Evolutionary conservation across 1,140 invertebrate species (phyloP).

Genomic region (Monochamus saltuarius): DNA sequence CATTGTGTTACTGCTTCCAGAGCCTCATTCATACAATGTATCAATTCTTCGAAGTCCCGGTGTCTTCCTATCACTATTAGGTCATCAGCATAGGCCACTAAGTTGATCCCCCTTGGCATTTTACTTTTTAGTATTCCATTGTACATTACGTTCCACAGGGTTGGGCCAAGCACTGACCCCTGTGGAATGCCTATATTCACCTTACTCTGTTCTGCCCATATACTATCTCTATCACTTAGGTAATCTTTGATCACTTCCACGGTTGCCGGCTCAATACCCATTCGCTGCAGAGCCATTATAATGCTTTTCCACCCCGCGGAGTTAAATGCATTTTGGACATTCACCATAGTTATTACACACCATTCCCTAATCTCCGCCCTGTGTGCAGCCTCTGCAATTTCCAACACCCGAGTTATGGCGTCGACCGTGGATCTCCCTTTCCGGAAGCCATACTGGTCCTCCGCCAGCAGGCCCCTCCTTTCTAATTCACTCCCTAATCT

Average conservation of each 20-base stretch:
- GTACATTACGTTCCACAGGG: too few relatives aligned
- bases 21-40: neutral
- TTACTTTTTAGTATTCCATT: slow-evolving; percentile 7
- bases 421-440: too few relatives aligned
- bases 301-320: slow-evolving; percentile 13
- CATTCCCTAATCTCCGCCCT: too few relatives aligned
- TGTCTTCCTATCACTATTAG: slow-evolving; percentile 1
- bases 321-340: slow-evolving; percentile 23
- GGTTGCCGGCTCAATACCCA: neutral
- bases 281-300: neutral
- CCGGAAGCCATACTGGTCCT: too few relatives aligned
- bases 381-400: too few relatives aligned
- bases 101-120: neutral
- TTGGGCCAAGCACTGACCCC: slow-evolving; percentile 51
- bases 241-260: neutral
- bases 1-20: neutral
- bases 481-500: too few relatives aligned
- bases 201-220: neutral
- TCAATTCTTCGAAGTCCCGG: neutral
- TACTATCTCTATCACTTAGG: slow-evolving; percentile 1
- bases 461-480: too few relatives aligned
- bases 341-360: slow-evolving; percentile 12
- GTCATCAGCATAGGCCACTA: slow-evolving; percentile 13
- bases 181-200: slow-evolving; percentile 51
- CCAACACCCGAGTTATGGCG: too few relatives aligned